phyloP scores from a whole-genome alignment of 2,888 invertebrate genomes.

The Cepaea hortensis region DNA sequence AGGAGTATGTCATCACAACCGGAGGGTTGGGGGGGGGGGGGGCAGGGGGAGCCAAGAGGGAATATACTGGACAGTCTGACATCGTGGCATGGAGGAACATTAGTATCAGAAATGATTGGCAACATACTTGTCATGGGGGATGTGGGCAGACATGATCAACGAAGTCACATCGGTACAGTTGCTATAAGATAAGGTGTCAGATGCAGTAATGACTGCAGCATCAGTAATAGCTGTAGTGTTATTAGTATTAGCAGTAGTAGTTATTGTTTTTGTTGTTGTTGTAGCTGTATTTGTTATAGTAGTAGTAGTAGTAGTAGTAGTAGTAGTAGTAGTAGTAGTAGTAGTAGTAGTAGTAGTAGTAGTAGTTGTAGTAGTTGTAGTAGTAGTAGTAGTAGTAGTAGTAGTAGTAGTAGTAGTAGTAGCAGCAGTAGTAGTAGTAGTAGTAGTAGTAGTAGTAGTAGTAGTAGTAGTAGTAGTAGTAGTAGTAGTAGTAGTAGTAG shows the following conservation, averaged over 20 bases:
- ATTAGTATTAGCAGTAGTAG: background rate
- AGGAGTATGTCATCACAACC: background rate
- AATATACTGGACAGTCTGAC: too few relatives aligned
- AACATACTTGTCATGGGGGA: too few relatives aligned
- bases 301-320: background rate
- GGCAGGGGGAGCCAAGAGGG: too few relatives aligned
- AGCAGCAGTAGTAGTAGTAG: background rate
- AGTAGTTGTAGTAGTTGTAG: background rate
- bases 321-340: background rate
- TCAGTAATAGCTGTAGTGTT: background rate
- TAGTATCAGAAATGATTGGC: too few relatives aligned
- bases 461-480: constrained; percentile 16
- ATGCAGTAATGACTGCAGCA: background rate
- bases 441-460: background rate
- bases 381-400: background rate
- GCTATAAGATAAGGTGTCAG: too few relatives aligned
- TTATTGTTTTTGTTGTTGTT: background rate
- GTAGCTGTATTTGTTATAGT: background rate
- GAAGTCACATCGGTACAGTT: too few relatives aligned
- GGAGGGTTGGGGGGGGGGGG: too few relatives aligned
- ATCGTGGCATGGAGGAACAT: too few relatives aligned
- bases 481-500: constrained; percentile 29
- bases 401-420: background rate
- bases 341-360: background rate
- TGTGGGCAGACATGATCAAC: too few relatives aligned